Percentiles rank a stretch among this genome's conserved stretches.
These are phyloP conservation scores for Ptilonorhynchus violaceus DNA, from an alignment of 2,113 vertebrate genomes.

Conservation along the genomic window DNA sequence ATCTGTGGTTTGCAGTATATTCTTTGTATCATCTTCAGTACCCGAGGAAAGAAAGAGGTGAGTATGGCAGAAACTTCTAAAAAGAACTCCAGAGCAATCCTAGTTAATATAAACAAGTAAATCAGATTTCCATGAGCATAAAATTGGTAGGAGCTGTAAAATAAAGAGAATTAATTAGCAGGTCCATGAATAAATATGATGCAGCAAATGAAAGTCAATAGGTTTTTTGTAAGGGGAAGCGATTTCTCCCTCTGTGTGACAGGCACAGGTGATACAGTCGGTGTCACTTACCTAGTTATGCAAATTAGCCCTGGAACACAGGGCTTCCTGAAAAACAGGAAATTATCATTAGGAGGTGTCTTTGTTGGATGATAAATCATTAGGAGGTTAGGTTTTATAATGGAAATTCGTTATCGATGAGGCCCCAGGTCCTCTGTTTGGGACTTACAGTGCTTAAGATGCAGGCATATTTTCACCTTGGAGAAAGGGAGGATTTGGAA, in stretches of 20 bases:
- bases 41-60: background rate
- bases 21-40: background rate
- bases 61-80: background rate
- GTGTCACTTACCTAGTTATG: background rate
- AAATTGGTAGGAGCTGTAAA: background rate
- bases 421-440: background rate
- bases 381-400: background rate
- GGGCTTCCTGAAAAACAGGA: constrained; percentile 8
- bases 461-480: background rate
- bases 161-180: constrained; percentile 38
- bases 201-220: background rate
- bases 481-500: background rate
- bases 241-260: background rate
- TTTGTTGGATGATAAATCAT: background rate
- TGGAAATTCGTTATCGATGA: background rate
- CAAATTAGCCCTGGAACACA: background rate
- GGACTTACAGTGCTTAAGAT: background rate
- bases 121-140: constrained; percentile 1
- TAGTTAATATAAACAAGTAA: background rate
- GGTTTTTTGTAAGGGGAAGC: background rate
- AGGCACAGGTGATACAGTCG: background rate
- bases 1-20: background rate
- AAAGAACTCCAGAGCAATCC: background rate
- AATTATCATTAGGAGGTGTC: background rate
- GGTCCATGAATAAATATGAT: constrained; percentile 23